Conservation (phyloP, 2,888 invertebrate species). For the Lithophane ornitopus region DNA sequence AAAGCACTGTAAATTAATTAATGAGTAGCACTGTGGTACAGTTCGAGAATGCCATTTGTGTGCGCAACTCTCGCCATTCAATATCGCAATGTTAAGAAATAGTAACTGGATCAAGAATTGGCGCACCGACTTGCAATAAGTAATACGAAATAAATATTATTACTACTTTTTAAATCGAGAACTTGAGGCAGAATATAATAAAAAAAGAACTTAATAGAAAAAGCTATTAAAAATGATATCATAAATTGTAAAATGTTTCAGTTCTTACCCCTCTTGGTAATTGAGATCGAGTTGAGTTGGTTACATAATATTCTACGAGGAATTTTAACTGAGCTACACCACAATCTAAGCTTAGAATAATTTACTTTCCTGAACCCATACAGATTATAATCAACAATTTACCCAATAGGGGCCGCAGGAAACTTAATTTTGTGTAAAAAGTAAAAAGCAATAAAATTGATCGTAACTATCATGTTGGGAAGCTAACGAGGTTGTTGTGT, state of each 20-base stretch:
- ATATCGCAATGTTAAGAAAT: conserved; percentile 86
- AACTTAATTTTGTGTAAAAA: conserved; percentile 77
- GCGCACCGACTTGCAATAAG: conserved; percentile 77
- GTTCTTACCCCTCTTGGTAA: conserved; percentile 42
- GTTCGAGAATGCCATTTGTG: conserved; percentile 76
- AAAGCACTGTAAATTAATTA: conserved; percentile 58
- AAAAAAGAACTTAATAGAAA: neutral
- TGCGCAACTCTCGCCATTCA: conserved; percentile 79
- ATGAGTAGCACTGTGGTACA: conserved; percentile 65
- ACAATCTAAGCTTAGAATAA: conserved; percentile 72
- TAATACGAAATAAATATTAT: conserved; percentile 74
- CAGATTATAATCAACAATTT: conserved; percentile 81
- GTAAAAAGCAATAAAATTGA: conserved; percentile 82
- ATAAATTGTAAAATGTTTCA: conserved; percentile 37
- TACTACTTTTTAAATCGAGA: conserved; percentile 52
- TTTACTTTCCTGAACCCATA: conserved; percentile 73
- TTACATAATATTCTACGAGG: conserved; percentile 55
- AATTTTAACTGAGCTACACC: conserved; percentile 61
- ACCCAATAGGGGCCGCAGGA: conserved; percentile 73
- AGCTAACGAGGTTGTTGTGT: conserved; percentile 82
- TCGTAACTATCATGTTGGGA: conserved; percentile 82
- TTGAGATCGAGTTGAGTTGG: conserved; percentile 55
- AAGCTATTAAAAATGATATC: conserved; percentile 13
- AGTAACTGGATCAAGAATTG: conserved; percentile 83
- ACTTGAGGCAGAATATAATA: conserved; percentile 25